Conservation (phyloP, 1,140 invertebrate species). For the Drosophila sulfurigaster region DNA sequence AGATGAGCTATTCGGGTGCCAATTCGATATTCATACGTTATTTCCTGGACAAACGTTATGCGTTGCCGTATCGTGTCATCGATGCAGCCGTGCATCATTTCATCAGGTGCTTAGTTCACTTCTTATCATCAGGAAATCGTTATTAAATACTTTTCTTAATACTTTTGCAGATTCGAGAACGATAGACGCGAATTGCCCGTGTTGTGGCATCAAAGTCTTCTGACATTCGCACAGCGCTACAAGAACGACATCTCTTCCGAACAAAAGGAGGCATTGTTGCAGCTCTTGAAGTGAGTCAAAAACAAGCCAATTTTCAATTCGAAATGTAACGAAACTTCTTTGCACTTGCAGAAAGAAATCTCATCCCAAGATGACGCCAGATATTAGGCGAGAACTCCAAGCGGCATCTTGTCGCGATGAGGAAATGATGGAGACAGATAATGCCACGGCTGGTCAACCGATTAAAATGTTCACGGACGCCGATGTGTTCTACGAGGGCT, state of each 20-base stretch:
- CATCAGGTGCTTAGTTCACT: slow-evolving; percentile 88
- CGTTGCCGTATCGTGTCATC: slow-evolving; percentile 97
- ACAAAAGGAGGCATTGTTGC: slow-evolving; percentile 94
- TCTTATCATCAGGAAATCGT: background rate
- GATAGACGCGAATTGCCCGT: slow-evolving; percentile 95
- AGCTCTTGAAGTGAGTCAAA: slow-evolving; percentile 87
- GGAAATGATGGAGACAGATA: slow-evolving; percentile 86
- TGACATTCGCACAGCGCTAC: slow-evolving; percentile 98
- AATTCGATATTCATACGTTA: slow-evolving; percentile 98
- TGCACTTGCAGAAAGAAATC: slow-evolving; percentile 87
- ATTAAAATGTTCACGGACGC: slow-evolving; percentile 80
- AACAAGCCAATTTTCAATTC: no score
- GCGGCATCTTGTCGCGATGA: slow-evolving; percentile 93
- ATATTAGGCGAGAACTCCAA: slow-evolving; percentile 94
- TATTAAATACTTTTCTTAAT: slow-evolving; percentile 18
- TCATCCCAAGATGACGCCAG: slow-evolving; percentile 93
- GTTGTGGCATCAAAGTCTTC: slow-evolving; percentile 97
- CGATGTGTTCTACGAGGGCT: slow-evolving; percentile 62
- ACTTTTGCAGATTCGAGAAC: slow-evolving; percentile 90
- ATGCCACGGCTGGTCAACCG: slow-evolving; percentile 52
- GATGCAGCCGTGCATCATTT: slow-evolving; percentile 99
- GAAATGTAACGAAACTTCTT: background rate
- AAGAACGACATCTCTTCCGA: slow-evolving; percentile 97
- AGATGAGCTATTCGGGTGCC: slow-evolving; percentile 99
- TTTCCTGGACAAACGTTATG: slow-evolving; percentile 99